Conservation (phyloP, 2,797 vertebrate species). For the Aselliscus stoliczkanus region DNA sequence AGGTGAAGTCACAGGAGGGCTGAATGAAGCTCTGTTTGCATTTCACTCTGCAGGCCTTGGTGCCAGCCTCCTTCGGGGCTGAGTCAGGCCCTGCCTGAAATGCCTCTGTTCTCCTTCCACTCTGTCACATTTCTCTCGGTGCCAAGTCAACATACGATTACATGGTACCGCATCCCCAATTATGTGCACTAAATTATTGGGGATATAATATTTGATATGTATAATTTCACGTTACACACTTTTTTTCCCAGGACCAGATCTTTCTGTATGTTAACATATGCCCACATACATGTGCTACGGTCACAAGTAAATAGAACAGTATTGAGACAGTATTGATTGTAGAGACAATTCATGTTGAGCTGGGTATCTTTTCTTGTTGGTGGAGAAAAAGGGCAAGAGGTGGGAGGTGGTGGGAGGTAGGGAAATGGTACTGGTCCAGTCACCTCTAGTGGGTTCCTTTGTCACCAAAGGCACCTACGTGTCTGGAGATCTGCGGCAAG, state of each 20-base stretch:
- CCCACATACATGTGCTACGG: background rate
- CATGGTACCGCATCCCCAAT: background rate
- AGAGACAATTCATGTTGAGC: background rate
- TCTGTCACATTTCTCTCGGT: background rate
- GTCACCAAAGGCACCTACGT: background rate
- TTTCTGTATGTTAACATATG: background rate
- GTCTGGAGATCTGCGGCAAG: background rate
- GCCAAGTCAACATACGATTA: background rate
- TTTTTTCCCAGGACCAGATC: background rate
- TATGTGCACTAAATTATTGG: background rate
- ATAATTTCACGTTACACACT: background rate
- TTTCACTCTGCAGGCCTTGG: rapidly evolving
- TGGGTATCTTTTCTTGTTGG: background rate
- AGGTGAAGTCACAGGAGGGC: background rate
- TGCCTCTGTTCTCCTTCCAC: background rate
- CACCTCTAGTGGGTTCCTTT: background rate
- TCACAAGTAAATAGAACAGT: background rate
- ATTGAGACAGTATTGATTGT: background rate
- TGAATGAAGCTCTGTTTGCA: background rate
- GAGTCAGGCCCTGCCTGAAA: background rate
- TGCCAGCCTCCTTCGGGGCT: background rate
- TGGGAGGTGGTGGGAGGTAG: background rate
- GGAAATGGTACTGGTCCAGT: background rate
- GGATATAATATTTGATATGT: background rate
- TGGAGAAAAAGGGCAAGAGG: background rate